A percentile compares a stretch with the other conserved stretches of the same genome.
Evolutionary conservation across 2,888 invertebrate genomes (phyloP).

Genomic region (Cryptops parisi): DNA sequence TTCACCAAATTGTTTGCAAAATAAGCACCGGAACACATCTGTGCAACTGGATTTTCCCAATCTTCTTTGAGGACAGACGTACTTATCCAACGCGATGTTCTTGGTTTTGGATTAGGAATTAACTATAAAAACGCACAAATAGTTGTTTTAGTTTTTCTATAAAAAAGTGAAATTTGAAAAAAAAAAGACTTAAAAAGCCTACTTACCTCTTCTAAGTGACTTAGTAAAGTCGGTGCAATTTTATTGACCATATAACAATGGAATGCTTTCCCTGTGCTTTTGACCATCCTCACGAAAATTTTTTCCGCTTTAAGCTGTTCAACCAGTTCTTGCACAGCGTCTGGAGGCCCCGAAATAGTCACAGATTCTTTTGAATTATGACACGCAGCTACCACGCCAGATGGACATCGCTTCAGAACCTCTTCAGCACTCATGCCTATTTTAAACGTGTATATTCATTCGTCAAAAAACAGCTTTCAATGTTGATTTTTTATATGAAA

Average conservation of each 20-base stretch:
- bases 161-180: not conserved
- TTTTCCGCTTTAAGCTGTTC: conserved; percentile 53
- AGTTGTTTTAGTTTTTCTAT: not conserved
- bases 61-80: conserved; percentile 75
- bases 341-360: conserved; percentile 76
- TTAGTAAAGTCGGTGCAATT: conserved; percentile 64
- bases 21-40: conserved; percentile 76
- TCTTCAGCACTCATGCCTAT: conserved; percentile 40
- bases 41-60: conserved; percentile 63
- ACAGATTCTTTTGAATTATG: conserved; percentile 90
- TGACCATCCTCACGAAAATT: conserved; percentile 68
- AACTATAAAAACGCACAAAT: conserved; percentile 40
- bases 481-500: conserved; percentile 33
- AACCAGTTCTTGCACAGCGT: conserved; percentile 51
- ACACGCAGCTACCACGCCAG: conserved; percentile 72
- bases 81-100: conserved; percentile 75
- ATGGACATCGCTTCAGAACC: conserved; percentile 52
- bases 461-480: conserved; percentile 39
- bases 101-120: conserved; percentile 60
- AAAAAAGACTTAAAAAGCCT: not conserved
- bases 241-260: conserved; percentile 80
- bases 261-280: conserved; percentile 77
- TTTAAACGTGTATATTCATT: no score
- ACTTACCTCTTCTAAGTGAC: conserved; percentile 50
- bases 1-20: conserved; percentile 92